These are phyloP conservation scores for Phaethon lepturus DNA, from an alignment of 2,113 vertebrate genomes.

Conservation along the genomic window DNA sequence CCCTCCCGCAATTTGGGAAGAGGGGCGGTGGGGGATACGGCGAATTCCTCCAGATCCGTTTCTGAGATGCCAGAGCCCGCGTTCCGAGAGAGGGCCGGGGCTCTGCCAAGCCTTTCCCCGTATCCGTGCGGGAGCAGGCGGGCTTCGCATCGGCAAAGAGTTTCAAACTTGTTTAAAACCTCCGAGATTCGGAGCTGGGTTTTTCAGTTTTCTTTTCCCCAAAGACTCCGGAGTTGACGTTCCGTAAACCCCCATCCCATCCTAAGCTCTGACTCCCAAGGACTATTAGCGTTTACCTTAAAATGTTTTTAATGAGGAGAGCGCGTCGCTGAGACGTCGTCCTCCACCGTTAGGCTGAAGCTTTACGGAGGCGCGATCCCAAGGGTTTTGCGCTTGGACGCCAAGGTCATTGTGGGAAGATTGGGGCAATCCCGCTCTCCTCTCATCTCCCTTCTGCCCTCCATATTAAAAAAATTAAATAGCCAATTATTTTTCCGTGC, in stretches of 20 bases:
- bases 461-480: too few species aligned
- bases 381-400: neutral
- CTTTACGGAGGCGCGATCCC: neutral
- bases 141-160: neutral
- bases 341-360: too few species aligned
- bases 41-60: slow-evolving; percentile 32
- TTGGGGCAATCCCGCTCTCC: neutral
- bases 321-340: accelerated
- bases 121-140: neutral
- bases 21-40: neutral
- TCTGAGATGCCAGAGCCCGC: slow-evolving; percentile 17
- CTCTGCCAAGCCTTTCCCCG: neutral
- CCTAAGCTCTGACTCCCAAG: accelerated
- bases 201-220: neutral
- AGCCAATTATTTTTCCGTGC: neutral
- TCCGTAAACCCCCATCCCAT: neutral
- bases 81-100: neutral
- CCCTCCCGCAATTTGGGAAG: neutral
- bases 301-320: neutral
- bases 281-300: neutral
- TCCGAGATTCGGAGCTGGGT: accelerated
- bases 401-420: neutral
- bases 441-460: neutral
- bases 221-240: neutral
- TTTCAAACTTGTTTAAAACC: neutral